Base-by-base conservation (phyloP, 1,140 invertebrate species). In the Drosophila ohnishii region DNA sequence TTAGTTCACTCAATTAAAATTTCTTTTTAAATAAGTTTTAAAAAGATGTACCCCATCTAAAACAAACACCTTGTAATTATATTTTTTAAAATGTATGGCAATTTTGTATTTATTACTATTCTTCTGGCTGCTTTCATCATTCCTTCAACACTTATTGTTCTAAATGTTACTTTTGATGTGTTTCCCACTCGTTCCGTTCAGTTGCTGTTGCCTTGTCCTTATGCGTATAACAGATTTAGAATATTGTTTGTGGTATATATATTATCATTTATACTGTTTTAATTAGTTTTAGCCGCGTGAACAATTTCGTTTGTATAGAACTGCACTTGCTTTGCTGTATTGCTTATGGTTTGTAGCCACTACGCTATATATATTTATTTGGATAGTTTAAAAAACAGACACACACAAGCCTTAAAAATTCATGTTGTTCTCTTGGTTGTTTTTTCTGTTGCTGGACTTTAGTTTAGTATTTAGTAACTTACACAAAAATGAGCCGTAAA, bases 101-200 rank as follows among this genome's bases (percentile, higher is more conserved):
- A 75, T 76, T 75, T 22, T 66, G 19, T 55, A 35, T 71, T 72
- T 63, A 75, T 75, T 75, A 42, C 63, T 75, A 74, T 76, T 76
- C 35, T 77, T 76, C 35, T 83, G 71, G 70, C 60, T 66, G 78
- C 75, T 65, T n/a, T 60, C 56, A 25, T 59, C 55, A 61, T 50
- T 80, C 56, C 51, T 60, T 77, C 72, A 87, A 87, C 72, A 87
- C 81, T 87, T 87, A 87, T 87, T 87, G 83, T 87, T 86, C 83
- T 78, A 78, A 66, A 66, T 66, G 61, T 83, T 70, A 75, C 75
- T 74, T 69, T 76, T 77, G 66, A 66, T 74, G 66, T 78, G 65
- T 75, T 48, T 56, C 28, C 47, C 16, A 34, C 35, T 45, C 11
- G 25, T 48, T 50, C 51, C 51, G 6, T 22, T 55, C 51, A 55